Evolutionary conservation across 1,140 invertebrate genomes (phyloP).

Genomic region (Xylocopa sonorina): DNA sequence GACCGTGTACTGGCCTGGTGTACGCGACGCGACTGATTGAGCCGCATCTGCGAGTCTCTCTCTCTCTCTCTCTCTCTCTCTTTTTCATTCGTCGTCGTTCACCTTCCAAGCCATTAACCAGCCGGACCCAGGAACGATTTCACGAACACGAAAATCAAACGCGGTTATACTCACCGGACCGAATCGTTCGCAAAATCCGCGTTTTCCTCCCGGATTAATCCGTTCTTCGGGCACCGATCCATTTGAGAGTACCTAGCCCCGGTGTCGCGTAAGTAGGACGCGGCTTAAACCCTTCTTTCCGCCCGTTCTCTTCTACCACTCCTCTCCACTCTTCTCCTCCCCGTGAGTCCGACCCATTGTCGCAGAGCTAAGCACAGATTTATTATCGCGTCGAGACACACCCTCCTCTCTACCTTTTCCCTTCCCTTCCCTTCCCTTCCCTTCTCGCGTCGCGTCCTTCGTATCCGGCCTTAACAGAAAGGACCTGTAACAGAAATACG

Average conservation of each 20-base stretch:
- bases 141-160: slow-evolving; percentile 57
- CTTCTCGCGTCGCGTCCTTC: slow-evolving; percentile 38
- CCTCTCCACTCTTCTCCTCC: too few species aligned
- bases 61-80: too few species aligned
- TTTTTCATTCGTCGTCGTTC: too few species aligned
- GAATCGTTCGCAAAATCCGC: slow-evolving; percentile 62
- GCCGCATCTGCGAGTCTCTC: slow-evolving; percentile 68
- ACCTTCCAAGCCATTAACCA: slow-evolving; percentile 59
- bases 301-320: too few species aligned
- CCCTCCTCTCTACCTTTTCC: slow-evolving; percentile 28
- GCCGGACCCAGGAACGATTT: slow-evolving; percentile 12
- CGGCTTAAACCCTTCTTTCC: slow-evolving; percentile 75
- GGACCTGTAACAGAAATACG: slow-evolving; percentile 74
- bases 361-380: slow-evolving; percentile 75
- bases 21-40: slow-evolving; percentile 76
- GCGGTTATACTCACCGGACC: slow-evolving; percentile 34
- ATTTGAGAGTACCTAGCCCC: slow-evolving; percentile 71
- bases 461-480: slow-evolving; percentile 66
- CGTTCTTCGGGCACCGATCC: slow-evolving; percentile 66
- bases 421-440: slow-evolving; percentile 28
- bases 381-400: slow-evolving; percentile 71
- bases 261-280: slow-evolving; percentile 69
- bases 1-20: slow-evolving; percentile 75
- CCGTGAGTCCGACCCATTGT: slow-evolving; percentile 71
- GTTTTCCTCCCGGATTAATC: slow-evolving; percentile 68